Conservation (phyloP, 2,888 invertebrate species). For the Notodonta ziczac region DNA sequence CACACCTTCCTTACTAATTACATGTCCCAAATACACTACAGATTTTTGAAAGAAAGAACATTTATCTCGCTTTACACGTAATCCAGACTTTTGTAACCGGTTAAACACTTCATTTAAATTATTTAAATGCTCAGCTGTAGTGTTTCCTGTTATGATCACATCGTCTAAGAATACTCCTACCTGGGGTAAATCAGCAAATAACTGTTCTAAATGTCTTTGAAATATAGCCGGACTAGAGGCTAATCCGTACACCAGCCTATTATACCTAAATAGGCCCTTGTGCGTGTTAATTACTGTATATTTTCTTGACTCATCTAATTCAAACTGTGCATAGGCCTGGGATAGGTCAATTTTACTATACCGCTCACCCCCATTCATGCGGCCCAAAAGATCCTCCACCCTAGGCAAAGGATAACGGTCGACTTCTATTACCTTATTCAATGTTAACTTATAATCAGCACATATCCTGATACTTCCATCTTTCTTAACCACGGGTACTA, state of each 20-base stretch:
- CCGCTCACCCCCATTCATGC: constrained; percentile 20
- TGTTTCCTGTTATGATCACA: constrained; percentile 11
- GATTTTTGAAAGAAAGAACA: constrained; percentile 24
- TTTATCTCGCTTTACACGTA: constrained; percentile 22
- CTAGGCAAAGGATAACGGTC: constrained; percentile 36
- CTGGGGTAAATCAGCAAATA: constrained; percentile 23
- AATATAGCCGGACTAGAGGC: constrained; percentile 27
- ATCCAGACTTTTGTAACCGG: constrained; percentile 4
- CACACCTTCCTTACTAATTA: constrained; percentile 31
- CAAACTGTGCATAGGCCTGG: constrained; percentile 19
- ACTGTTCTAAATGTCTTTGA: constrained; percentile 24
- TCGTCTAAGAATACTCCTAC: constrained; percentile 32
- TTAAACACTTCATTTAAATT: constrained; percentile 20
- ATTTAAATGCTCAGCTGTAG: constrained; percentile 8
- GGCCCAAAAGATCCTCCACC: constrained; percentile 30
- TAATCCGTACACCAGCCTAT: constrained; percentile 16
- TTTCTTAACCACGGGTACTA: constrained; percentile 35
- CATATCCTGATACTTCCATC: constrained; percentile 41
- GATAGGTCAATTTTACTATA: constrained; percentile 13
- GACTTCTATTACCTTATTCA: constrained; percentile 37
- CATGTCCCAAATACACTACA: constrained; percentile 22
- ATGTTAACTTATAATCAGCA: constrained; percentile 36
- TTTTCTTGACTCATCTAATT: constrained; percentile 26
- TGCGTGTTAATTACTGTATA: constrained; percentile 34
- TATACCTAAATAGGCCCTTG: constrained; percentile 23